A percentile compares a stretch with the other conserved stretches of the same genome.
Evolutionary conservation across 2,888 invertebrate species (phyloP).

Genomic region (Drosophila longiperda): DNA sequence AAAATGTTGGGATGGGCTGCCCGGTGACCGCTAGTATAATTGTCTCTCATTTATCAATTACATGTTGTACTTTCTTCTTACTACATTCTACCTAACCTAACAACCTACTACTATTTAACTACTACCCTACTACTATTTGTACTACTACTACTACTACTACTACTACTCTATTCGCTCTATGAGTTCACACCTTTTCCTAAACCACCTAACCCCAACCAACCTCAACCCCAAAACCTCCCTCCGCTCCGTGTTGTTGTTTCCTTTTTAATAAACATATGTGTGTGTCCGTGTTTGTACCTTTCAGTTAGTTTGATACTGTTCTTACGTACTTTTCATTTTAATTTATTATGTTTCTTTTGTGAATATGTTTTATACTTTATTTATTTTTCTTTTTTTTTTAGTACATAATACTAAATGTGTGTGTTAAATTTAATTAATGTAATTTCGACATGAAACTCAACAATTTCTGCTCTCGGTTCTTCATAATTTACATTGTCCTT

Average conservation of each 20-base stretch:
- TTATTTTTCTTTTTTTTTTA: conserved; percentile 27
- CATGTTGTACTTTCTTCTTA: conserved; percentile 81
- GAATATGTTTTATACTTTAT: conserved; percentile 22
- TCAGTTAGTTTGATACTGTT: conserved; percentile 43
- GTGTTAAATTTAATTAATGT: conserved; percentile 74
- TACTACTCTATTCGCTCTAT: conserved; percentile 73
- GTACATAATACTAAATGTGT: conserved; percentile 36
- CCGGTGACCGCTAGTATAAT: conserved; percentile 85
- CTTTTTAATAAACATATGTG: conserved; percentile 54
- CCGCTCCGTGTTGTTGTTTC: conserved; percentile 65
- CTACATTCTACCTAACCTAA: conserved; percentile 68
- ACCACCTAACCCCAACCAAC: background rate
- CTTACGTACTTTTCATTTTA: conserved; percentile 24
- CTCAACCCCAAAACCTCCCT: background rate
- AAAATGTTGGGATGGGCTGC: conserved; percentile 86
- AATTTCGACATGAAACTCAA: conserved; percentile 81
- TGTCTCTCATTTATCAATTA: conserved; percentile 81
- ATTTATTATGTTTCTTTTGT: conserved; percentile 8
- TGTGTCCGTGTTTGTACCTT: conserved; percentile 68
- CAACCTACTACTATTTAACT: conserved; percentile 54
- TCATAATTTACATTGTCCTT: conserved; percentile 60
- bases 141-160: conserved; percentile 58
- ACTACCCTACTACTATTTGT: conserved; percentile 63
- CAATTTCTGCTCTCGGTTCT: conserved; percentile 80
- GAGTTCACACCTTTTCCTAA: conserved; percentile 58